Percentiles rank a stretch among this genome's conserved stretches.
Conservation (phyloP, 1,140 invertebrate species). For the Drosophila lowei region DNA sequence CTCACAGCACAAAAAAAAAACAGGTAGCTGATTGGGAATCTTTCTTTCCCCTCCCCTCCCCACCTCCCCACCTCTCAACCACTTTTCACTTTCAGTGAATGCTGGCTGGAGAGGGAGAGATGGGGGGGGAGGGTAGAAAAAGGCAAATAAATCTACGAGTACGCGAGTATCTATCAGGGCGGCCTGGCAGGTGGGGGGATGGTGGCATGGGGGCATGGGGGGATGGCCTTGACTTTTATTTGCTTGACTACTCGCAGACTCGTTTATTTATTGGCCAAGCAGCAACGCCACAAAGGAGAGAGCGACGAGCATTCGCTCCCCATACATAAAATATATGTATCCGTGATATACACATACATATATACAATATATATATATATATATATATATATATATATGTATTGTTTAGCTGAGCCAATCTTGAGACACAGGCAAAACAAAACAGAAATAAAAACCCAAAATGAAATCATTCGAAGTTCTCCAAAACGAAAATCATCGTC, state of each 20-base stretch:
- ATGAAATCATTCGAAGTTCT: constrained; percentile 68
- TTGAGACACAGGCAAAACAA: constrained; percentile 46
- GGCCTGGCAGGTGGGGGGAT: background rate
- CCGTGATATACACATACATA: constrained; percentile 18
- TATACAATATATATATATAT: background rate
- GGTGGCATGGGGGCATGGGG: background rate
- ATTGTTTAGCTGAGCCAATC: constrained; percentile 44
- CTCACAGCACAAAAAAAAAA: background rate
- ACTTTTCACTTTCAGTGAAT: constrained; percentile 45
- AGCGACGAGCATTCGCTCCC: constrained; percentile 27
- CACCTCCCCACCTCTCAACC: no score
- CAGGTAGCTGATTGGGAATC: constrained; percentile 20
- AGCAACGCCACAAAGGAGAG: constrained; percentile 30
- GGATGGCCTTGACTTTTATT: constrained; percentile 75
- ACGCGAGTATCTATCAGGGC: constrained; percentile 18
- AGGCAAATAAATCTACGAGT: constrained; percentile 49
- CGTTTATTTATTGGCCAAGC: constrained; percentile 69
- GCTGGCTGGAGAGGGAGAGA: background rate
- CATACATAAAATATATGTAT: constrained; percentile 17
- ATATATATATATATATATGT: constrained; percentile 23
- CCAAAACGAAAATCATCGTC: constrained; percentile 20
- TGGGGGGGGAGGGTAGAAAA: constrained; percentile 1
- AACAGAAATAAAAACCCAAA: constrained; percentile 8
- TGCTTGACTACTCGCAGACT: constrained; percentile 58
- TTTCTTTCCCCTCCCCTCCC: background rate